A percentile compares a stretch with the other conserved stretches of the same genome.
Conservation (phyloP, 2,113 vertebrate species). For the Aptenodytes forsteri region DNA sequence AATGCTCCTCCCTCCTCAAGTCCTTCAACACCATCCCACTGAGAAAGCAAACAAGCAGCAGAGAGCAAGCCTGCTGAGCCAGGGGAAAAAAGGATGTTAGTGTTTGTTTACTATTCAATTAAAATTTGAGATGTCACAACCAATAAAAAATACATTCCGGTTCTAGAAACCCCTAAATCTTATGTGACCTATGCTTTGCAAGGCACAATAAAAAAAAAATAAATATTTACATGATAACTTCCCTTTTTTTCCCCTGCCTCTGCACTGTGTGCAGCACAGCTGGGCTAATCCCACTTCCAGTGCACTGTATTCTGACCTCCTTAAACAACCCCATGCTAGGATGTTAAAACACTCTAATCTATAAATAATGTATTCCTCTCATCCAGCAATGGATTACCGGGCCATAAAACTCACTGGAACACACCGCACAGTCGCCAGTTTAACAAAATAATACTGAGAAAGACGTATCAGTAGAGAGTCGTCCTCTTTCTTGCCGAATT, state of each 20-base stretch:
- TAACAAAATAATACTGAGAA: background rate
- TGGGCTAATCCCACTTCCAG: constrained; percentile 24
- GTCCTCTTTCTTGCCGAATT: background rate
- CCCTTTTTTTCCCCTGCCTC: background rate
- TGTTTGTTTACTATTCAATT: constrained; percentile 4
- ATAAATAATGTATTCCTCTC: constrained; percentile 63
- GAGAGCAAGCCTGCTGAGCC: background rate
- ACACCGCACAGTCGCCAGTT: background rate
- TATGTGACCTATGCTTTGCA: background rate
- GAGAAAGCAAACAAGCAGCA: background rate
- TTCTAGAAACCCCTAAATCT: background rate
- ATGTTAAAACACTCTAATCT: constrained; percentile 47
- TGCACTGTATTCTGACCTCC: background rate
- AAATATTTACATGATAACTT: background rate
- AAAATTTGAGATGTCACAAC: background rate
- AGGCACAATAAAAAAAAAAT: background rate
- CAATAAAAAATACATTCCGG: background rate
- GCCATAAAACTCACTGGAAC: constrained; percentile 34
- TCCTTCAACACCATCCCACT: background rate
- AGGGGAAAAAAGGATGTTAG: background rate
- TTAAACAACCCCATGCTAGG: constrained; percentile 16
- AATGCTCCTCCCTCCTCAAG: background rate
- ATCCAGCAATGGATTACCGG: constrained; percentile 41
- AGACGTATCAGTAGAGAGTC: background rate
- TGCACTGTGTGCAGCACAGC: background rate